Evolutionary conservation across 1,140 invertebrate species (phyloP).

Genomic region (Globodera rostochiensis): DNA sequence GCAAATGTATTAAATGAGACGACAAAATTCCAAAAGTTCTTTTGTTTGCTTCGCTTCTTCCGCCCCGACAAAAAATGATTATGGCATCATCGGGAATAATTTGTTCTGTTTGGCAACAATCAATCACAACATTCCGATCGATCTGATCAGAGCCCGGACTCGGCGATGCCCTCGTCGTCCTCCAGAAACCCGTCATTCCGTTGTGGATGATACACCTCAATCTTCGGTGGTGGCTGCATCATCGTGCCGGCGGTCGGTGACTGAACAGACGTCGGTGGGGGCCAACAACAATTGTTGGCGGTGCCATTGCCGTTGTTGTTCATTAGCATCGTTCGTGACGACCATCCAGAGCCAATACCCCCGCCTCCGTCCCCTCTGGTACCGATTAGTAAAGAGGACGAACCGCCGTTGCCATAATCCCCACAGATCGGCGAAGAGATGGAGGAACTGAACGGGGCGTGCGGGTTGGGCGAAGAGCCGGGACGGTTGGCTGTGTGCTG

Average conservation of each 20-base stretch:
- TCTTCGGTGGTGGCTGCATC: constrained; percentile 40
- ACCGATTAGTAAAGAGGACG: not conserved
- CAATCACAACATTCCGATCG: not conserved
- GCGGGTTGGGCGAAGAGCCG: constrained; percentile 10
- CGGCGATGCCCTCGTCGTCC: constrained; percentile 64
- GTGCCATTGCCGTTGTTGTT: constrained; percentile 25
- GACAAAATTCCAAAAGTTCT: no score
- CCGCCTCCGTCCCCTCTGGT: not conserved
- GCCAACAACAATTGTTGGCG: constrained; percentile 15
- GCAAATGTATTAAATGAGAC: no score
- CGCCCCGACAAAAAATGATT: not conserved
- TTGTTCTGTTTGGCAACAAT: not conserved
- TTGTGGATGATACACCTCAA: constrained; percentile 50
- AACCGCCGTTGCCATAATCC: not conserved
- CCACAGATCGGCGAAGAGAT: constrained; percentile 14
- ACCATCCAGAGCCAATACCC: not conserved
- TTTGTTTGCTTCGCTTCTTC: no score
- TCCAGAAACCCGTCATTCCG: constrained; percentile 64
- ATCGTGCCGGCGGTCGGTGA: not conserved
- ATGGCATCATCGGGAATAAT: not conserved
- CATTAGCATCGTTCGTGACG: not conserved
- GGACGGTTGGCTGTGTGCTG: constrained; percentile 10
- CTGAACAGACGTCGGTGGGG: not conserved
- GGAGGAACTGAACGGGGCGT: constrained; percentile 13
- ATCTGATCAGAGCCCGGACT: constrained; percentile 47